Base-by-base conservation (phyloP, 2,797 vertebrate species). In the Pseudochaenichthys georgianus region DNA sequence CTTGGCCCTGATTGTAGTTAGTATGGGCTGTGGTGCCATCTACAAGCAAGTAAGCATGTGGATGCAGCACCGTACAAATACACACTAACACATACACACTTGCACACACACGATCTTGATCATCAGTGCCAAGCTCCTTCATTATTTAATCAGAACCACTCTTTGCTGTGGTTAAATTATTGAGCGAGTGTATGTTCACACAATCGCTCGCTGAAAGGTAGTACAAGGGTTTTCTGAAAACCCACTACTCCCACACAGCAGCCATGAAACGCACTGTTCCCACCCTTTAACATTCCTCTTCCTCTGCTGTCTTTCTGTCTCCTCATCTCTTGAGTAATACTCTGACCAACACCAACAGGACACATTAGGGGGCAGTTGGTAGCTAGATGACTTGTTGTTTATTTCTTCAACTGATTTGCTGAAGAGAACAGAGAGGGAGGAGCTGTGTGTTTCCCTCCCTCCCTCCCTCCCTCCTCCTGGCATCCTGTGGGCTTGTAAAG, bases 61-160 rank as follows among this genome's bases (percentile, higher is more conserved):
- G 68, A 68, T 48, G 53, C 50, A 75, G 28, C 54, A 6, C n/a
- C 3, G 9, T 21, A 52, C 65, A 63, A 62, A 73, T 55, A 67
- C 61, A 71, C 58, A 76, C 41, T 16, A 3, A 55, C 65, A 79
- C 66, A 65, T 43, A 51, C 57, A 73, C 79, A 23, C 46, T 48
- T 16, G 46, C 72, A 79, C 75, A 83, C 66, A 67, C 64, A n/a
- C 28, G 28, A 75, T 80, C 78, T 78, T 82, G 79, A 93, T 93
- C 82, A 90, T 78, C 89, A 78, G 79, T 74, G 82, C 84, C 81
- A 90, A 81, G 88, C 87, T 85, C 77, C 88, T 93, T 91, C 85
- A 92, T 94, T 93, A 94, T 95, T 95, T 93, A 94, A 93, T 94
- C 89, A 92, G 83, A 90, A 82, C 86, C 91, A 92, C 92, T 94